phyloP scores from a whole-genome alignment of 2,888 invertebrate genomes.

The Epicampocera succincta region DNA sequence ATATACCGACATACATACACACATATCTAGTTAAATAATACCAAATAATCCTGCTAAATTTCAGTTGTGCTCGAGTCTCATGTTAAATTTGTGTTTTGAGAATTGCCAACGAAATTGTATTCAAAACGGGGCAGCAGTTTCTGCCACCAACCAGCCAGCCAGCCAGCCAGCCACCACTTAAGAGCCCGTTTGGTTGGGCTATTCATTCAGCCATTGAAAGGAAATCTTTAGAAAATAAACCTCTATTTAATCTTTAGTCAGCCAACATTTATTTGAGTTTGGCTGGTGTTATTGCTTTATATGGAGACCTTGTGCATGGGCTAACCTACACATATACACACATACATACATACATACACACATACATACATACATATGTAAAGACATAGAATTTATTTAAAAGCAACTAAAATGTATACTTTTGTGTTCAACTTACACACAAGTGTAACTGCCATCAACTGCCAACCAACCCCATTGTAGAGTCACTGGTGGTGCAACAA shows the following conservation, averaged over 20 bases:
- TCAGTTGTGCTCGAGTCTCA: constrained; percentile 2
- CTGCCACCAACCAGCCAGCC: neutral
- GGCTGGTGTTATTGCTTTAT: constrained; percentile 55
- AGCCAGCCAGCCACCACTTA: neutral
- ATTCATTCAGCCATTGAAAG: constrained; percentile 17
- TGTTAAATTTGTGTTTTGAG: constrained; percentile 52
- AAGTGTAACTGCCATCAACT: too few species aligned
- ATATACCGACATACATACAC: neutral
- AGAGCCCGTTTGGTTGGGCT: constrained; percentile 6
- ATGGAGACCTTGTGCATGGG: constrained; percentile 23
- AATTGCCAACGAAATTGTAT: constrained; percentile 62
- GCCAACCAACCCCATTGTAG: constrained; percentile 8
- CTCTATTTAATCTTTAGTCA: constrained; percentile 34
- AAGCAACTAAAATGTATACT: constrained; percentile 56
- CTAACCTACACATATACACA: neutral
- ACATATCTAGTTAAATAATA: neutral
- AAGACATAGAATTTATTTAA: neutral
- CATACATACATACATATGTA: neutral
- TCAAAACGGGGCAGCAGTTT: constrained; percentile 14
- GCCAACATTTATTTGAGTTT: constrained; percentile 57
- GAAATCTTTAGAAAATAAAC: neutral
- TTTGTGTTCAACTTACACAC: too few species aligned
- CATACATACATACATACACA: neutral
- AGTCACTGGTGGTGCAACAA: constrained; percentile 25
- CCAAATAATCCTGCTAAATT: constrained; percentile 18